Conservation (phyloP, 2,113 vertebrate genomes). For the Rhinoptilus africanus region DNA sequence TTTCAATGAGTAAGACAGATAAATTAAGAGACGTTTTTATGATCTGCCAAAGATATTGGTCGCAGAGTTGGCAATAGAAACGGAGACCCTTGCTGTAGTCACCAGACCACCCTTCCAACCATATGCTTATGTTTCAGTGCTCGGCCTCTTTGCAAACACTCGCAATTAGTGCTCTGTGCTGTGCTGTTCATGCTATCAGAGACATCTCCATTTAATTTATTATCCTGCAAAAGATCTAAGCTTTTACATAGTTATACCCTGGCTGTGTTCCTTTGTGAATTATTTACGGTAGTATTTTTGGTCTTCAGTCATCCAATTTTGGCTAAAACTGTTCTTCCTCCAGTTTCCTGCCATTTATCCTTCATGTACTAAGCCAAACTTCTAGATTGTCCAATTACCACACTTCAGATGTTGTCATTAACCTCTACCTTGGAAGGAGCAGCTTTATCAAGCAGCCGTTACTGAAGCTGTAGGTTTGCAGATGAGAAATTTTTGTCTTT, state of each 20-base stretch:
- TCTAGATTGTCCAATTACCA: not conserved
- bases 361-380: not conserved
- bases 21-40: not conserved
- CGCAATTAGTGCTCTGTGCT: constrained; percentile 1
- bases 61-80: not conserved
- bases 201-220: constrained; percentile 46
- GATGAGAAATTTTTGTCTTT: not conserved
- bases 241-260: not conserved
- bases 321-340: constrained; percentile 22
- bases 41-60: not conserved
- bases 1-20: not conserved
- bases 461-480: not conserved
- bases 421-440: not conserved
- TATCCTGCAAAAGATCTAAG: constrained; percentile 45
- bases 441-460: not conserved
- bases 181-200: constrained; percentile 9
- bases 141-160: not conserved
- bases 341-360: constrained; percentile 59
- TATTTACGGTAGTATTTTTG: constrained; percentile 64
- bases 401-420: not conserved
- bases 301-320: constrained; percentile 30
- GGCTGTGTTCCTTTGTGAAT: constrained; percentile 50
- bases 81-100: not conserved
- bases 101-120: constrained; percentile 23
- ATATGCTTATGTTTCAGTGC: not conserved